Evolutionary conservation across 2,888 invertebrate genomes (phyloP).

Genomic region (Prenolepis imparis): DNA sequence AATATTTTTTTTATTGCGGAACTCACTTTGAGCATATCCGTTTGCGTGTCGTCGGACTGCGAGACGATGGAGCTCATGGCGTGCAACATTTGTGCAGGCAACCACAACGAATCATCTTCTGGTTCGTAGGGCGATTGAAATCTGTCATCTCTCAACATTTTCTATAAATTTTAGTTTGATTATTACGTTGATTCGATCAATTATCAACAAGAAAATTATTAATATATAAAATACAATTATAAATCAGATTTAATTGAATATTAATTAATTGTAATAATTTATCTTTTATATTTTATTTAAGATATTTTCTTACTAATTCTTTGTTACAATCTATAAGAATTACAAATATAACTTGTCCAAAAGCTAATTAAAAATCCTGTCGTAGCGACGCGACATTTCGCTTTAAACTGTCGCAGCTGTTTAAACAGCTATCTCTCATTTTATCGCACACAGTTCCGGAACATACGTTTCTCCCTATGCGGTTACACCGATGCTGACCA

Average conservation of each 20-base stretch:
- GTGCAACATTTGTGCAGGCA: conserved; percentile 95
- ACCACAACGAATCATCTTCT: conserved; percentile 96
- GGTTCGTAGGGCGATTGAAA: conserved; percentile 96
- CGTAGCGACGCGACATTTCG: neutral
- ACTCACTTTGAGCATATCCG: conserved; percentile 90
- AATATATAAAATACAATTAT: conserved; percentile 10
- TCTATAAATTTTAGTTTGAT: conserved; percentile 87
- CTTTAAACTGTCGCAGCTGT: conserved; percentile 58
- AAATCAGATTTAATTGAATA: neutral
- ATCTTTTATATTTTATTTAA: neutral
- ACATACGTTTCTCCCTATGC: conserved; percentile 48
- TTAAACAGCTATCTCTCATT: conserved; percentile 64
- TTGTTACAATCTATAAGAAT: neutral
- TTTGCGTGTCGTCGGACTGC: conserved; percentile 95
- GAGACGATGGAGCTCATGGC: conserved; percentile 93
- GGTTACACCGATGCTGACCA: conserved; percentile 42
- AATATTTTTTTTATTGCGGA: neutral
- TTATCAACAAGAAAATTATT: neutral
- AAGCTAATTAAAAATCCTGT: conserved; percentile 17
- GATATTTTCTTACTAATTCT: neutral
- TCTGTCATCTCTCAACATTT: conserved; percentile 95
- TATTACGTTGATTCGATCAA: neutral
- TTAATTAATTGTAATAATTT: neutral
- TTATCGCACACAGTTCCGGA: conserved; percentile 70
- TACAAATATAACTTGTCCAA: neutral